phyloP scores from a whole-genome alignment of 2,888 invertebrate genomes.

The Mellilla xanthometata region DNA sequence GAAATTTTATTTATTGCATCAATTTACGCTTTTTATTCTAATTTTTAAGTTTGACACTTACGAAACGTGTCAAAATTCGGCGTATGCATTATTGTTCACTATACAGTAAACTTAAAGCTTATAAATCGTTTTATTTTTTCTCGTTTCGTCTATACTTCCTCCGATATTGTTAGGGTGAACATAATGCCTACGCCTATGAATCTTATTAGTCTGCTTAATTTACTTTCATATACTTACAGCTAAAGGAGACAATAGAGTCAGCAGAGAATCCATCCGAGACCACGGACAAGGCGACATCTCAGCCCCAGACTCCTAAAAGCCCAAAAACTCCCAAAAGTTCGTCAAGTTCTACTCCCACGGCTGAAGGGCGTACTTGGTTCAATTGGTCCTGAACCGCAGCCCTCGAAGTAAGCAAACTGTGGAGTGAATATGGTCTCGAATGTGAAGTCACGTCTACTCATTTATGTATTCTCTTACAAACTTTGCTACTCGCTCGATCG shows the following conservation, averaged over 20 bases:
- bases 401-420: background rate
- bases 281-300: constrained; percentile 43
- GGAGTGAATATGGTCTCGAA: background rate
- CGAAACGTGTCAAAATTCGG: too few relatives aligned
- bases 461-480: constrained; percentile 1
- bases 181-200: too few relatives aligned
- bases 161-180: too few relatives aligned
- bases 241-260: constrained; percentile 59
- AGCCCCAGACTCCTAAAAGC: constrained; percentile 49
- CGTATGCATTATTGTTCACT: too few relatives aligned
- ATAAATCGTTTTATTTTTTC: too few relatives aligned
- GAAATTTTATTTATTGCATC: too few relatives aligned
- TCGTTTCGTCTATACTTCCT: too few relatives aligned
- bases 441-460: background rate
- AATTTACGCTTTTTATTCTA: too few relatives aligned
- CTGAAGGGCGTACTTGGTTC: constrained; percentile 81
- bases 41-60: too few relatives aligned
- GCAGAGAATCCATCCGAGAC: constrained; percentile 41
- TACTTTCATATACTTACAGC: constrained; percentile 44
- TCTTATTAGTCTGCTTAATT: too few relatives aligned
- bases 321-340: constrained; percentile 51
- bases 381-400: constrained; percentile 71
- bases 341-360: constrained; percentile 56
- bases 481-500: background rate
- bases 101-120: too few relatives aligned